Base-by-base conservation (phyloP, 2,888 invertebrate genomes). In the Cecidostiba fungosa region DNA sequence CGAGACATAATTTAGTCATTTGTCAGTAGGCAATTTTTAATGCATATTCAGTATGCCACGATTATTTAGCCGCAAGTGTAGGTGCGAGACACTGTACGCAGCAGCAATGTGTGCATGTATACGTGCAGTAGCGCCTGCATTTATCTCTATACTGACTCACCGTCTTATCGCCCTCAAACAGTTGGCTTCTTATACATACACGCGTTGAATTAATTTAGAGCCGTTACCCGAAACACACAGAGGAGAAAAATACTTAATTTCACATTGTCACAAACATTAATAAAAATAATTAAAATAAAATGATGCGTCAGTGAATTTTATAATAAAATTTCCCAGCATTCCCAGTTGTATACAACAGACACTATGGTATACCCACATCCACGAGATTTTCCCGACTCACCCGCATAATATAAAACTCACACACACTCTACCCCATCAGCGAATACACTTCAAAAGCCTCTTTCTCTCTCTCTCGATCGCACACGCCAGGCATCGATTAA, bases 151-250 rank as follows among this genome's bases (percentile, higher is more conserved):
- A 39, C 10, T 74, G 84, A 84, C 84, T 85, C 86, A 86, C 86
- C 85, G 29, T 23, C 84, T 86, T 86, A 86, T 86, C 85, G 72
- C 70, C 76, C 69, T 69, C 79, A 50, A 81, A 77, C 81, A 82
- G 84, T 86, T 82, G 66, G 59, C 77, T 77, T 74, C 77, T 81
- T 78, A 76, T 3, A 19, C 19, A 19, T 6, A 16, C n/a, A 50
- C 50, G 6, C 70, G 54, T 72, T 12, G 47, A 82, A 74, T 79
- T 76, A 84, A 78, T 82, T 77, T 79, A 47, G 14, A 81, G n/a
- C 77, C 77, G 50, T 84, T 43, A 86, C 85, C 82, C 79, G 84
- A 66, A 87, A 87, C 79, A 84, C 19, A 82, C 59, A 36, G 39
- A 59, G 80, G 43, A 79, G 72, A 59, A 74, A 77, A 83, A 66